Evolutionary conservation across 92 coral and sea anemone genomes (phyloP).

Genomic region (Epizoanthus scotinus): DNA sequence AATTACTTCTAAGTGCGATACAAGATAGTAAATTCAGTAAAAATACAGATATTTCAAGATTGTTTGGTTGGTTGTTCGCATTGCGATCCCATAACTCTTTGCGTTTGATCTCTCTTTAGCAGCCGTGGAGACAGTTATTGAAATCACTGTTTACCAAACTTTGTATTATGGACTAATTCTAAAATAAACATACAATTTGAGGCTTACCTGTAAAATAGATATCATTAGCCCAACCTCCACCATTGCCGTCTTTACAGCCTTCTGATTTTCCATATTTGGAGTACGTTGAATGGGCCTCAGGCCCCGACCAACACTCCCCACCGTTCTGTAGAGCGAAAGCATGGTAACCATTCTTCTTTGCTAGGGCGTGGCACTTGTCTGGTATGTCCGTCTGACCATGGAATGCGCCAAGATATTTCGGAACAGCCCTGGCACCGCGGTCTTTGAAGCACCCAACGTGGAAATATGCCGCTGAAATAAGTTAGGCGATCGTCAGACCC

Average conservation of each 20-base stretch:
- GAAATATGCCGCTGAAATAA: background rate
- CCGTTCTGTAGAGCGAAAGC: conserved; percentile 25
- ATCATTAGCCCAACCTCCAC: conserved; percentile 18
- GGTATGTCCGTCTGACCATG: background rate
- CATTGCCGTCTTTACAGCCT: conserved; percentile 40
- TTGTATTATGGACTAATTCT: no score
- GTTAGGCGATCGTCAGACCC: background rate
- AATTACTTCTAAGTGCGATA: no score
- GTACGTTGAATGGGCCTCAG: conserved; percentile 36
- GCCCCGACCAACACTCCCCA: conserved; percentile 54
- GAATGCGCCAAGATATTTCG: conserved; percentile 7
- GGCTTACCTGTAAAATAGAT: conserved; percentile 21
- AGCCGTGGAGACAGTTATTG: no score
- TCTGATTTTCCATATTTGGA: conserved; percentile 19
- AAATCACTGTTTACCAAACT: no score
- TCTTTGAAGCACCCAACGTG: conserved; percentile 32
- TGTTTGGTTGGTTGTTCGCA: no score
- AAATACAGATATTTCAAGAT: no score
- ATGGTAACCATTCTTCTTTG: background rate
- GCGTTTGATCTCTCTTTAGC: no score
- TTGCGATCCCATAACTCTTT: no score
- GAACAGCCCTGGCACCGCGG: background rate
- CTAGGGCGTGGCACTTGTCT: conserved; percentile 7
- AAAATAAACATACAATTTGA: no score
- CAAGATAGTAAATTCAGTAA: no score